Percentiles rank a stretch among this genome's conserved stretches.
Evolutionary conservation across 2,888 invertebrate genomes (phyloP).

Genomic region (Leptinotarsa peninsularis): DNA sequence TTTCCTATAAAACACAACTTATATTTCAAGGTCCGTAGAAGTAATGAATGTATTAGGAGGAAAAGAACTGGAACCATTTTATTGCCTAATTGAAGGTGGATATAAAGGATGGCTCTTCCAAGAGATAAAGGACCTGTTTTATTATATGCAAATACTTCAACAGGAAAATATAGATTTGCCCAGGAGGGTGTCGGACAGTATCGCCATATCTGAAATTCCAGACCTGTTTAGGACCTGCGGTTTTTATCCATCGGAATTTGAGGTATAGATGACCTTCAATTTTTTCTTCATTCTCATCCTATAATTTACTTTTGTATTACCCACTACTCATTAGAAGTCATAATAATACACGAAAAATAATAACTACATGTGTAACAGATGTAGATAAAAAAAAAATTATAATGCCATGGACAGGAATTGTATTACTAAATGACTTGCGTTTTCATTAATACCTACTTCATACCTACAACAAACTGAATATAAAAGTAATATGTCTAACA

Average conservation of each 20-base stretch:
- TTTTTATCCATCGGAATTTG: constrained; percentile 80
- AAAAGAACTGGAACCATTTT: constrained; percentile 74
- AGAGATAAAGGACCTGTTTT: constrained; percentile 81
- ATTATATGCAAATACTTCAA: constrained; percentile 80
- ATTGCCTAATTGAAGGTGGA: constrained; percentile 78
- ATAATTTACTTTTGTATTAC: no score
- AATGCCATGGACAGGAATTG: no score
- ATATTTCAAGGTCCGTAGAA: constrained; percentile 63
- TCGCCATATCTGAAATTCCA: constrained; percentile 76
- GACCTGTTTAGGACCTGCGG: constrained; percentile 82
- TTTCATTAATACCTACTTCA: no score
- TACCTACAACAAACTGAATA: no score
- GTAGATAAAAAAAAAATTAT: no score
- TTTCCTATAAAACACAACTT: background rate
- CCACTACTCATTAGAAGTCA: no score
- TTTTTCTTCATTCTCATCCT: no score
- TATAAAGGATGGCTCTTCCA: constrained; percentile 77
- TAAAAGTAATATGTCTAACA: no score
- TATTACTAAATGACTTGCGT: no score
- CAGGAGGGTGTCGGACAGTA: constrained; percentile 72
- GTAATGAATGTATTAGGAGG: constrained; percentile 69
- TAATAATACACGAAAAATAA: no score
- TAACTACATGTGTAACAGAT: no score
- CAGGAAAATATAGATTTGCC: constrained; percentile 76
- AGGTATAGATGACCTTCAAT: constrained; percentile 66